A percentile compares a stretch with the other conserved stretches of the same genome.
phyloP scores from a whole-genome alignment of 1,140 invertebrate species.

The Vanessa atalanta region DNA sequence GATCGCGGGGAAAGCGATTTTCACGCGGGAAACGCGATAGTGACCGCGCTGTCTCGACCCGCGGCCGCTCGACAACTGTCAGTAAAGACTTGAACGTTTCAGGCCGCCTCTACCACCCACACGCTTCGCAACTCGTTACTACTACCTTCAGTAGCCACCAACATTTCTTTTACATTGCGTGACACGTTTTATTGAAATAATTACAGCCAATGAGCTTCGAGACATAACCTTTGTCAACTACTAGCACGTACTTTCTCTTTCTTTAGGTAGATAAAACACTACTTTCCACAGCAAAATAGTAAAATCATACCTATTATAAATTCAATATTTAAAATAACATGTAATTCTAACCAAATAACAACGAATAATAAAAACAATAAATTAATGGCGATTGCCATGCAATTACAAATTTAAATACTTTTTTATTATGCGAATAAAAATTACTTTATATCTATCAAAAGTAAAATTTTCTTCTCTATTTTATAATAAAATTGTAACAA shows the following conservation, averaged over 20 bases:
- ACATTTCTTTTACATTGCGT: conserved; percentile 46
- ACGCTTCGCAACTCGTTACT: conserved; percentile 41
- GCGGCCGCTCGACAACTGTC: conserved; percentile 63
- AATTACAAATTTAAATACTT: too few relatives aligned
- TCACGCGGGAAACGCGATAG: conserved; percentile 76
- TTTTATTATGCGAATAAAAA: too few relatives aligned
- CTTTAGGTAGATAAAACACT: conserved; percentile 11
- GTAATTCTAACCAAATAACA: too few relatives aligned
- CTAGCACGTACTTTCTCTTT: conserved; percentile 25
- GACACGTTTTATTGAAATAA: conserved; percentile 43
- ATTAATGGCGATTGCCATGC: too few relatives aligned
- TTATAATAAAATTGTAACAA: too few relatives aligned
- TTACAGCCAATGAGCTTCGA: conserved; percentile 39
- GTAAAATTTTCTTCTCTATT: too few relatives aligned
- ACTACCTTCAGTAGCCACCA: conserved; percentile 40
- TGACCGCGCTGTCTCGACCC: conserved; percentile 70
- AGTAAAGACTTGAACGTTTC: conserved; percentile 41
- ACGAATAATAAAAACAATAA: too few relatives aligned
- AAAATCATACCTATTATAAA: not conserved
- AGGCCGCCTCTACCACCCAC: conserved; percentile 49
- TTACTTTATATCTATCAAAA: too few relatives aligned
- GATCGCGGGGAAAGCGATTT: conserved; percentile 78
- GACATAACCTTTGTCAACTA: conserved; percentile 23
- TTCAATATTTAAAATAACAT: too few relatives aligned
- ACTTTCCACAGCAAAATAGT: not conserved